These are phyloP conservation scores for Gonatopus flavifemur DNA, from an alignment of 1,140 invertebrate species.

Conservation along the genomic window DNA sequence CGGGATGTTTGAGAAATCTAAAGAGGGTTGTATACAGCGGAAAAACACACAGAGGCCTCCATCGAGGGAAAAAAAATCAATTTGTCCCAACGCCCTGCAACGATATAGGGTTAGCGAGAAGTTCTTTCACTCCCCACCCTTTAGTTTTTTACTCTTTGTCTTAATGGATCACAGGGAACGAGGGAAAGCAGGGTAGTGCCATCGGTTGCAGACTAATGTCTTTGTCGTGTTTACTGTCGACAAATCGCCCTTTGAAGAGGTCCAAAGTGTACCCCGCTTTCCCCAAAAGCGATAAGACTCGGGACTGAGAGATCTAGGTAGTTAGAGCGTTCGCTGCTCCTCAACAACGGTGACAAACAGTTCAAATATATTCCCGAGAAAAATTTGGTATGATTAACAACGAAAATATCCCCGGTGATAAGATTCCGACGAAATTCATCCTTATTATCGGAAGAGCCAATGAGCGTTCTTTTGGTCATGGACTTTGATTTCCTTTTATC, in stretches of 20 bases:
- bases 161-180: constrained; percentile 43
- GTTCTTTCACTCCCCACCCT: background rate
- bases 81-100: constrained; percentile 33
- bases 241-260: constrained; percentile 48
- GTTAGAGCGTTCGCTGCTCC: background rate
- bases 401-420: too few relatives aligned
- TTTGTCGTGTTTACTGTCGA: constrained; percentile 54
- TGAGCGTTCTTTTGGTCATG: too few relatives aligned
- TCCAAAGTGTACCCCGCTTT: constrained; percentile 3
- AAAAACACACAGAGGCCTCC: background rate
- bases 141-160: constrained; percentile 16
- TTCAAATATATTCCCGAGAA: too few relatives aligned
- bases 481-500: background rate
- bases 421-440: too few relatives aligned
- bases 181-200: constrained; percentile 19
- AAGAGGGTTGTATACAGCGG: background rate
- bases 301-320: too few relatives aligned
- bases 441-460: too few relatives aligned
- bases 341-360: too few relatives aligned
- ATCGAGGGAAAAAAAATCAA: constrained; percentile 37
- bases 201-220: constrained; percentile 39
- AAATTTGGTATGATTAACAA: too few relatives aligned
- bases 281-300: background rate
- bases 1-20: background rate
- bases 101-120: too few relatives aligned